phyloP scores from a whole-genome alignment of 2,888 invertebrate species.

The Temnothorax ravouxi region DNA sequence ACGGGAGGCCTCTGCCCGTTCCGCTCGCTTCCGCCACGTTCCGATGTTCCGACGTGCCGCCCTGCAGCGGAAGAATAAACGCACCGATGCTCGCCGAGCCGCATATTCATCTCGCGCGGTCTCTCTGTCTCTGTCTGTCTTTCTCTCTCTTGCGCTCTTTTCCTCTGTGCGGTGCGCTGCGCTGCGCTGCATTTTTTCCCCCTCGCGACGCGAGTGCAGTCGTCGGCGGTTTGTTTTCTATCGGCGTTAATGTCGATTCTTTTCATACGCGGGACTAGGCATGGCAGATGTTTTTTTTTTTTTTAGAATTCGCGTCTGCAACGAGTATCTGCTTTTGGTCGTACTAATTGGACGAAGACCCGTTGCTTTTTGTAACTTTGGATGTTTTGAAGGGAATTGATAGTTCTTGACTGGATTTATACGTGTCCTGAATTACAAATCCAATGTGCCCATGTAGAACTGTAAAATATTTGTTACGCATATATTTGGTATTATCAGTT shows the following conservation, averaged over 20 bases:
- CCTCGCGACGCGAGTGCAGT: conserved; percentile 45
- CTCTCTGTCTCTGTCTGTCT: conserved; percentile 8
- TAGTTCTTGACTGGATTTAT: conserved; percentile 8
- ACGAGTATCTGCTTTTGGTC: conserved; percentile 69
- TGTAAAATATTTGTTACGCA: background rate
- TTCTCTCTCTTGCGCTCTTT: conserved; percentile 6
- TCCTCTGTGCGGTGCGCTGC: conserved; percentile 10
- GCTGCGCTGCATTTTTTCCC: conserved; percentile 51
- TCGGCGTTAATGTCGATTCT: conserved; percentile 52
- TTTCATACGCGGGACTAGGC: conserved; percentile 36
- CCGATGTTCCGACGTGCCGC: conserved; percentile 72
- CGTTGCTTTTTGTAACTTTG: conserved; percentile 7
- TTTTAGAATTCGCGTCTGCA: conserved; percentile 56
- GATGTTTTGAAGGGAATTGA: conserved; percentile 18
- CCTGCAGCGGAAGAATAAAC: conserved; percentile 67
- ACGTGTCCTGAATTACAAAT: conserved; percentile 1
- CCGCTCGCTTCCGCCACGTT: conserved; percentile 66
- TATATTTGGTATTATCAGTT: background rate
- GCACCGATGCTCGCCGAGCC: conserved; percentile 54
- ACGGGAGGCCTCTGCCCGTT: conserved; percentile 78
- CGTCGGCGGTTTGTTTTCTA: conserved; percentile 51
- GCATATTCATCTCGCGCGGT: conserved; percentile 43
- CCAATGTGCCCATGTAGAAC: background rate
- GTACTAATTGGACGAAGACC: conserved; percentile 52
- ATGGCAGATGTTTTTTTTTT: conserved; percentile 23